Conservation (phyloP, 2,797 vertebrate genomes). For the Nannoperca australis region DNA sequence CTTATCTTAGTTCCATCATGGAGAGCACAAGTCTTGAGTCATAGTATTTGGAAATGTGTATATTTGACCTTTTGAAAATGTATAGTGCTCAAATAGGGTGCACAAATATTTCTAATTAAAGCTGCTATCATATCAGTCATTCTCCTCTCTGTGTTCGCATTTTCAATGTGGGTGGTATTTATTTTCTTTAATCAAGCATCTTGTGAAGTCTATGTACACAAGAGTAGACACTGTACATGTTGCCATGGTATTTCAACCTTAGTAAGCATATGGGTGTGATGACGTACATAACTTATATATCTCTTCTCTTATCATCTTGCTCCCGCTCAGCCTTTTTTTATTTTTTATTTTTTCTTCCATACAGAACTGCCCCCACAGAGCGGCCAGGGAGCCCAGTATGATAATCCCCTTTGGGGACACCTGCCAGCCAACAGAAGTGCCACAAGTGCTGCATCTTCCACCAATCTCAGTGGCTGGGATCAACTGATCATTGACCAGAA, state of each 20-base stretch:
- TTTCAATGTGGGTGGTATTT: conserved; percentile 40
- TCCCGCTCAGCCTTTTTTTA: conserved; percentile 27
- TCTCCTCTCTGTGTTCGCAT: conserved; percentile 16
- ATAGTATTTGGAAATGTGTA: conserved; percentile 6
- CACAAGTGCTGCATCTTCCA: conserved; percentile 83
- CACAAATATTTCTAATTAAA: conserved; percentile 16
- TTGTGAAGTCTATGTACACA: conserved; percentile 22
- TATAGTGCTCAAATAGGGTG: not conserved
- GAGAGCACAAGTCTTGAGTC: not conserved
- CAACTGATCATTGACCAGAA: conserved; percentile 93
- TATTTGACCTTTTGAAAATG: not conserved
- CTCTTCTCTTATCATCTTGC: conserved; percentile 29
- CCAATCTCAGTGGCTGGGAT: conserved; percentile 89
- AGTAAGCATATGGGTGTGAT: conserved; percentile 48
- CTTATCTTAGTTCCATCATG: not conserved
- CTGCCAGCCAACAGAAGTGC: conserved; percentile 91
- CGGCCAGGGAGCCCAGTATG: conserved; percentile 95
- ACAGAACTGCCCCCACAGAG: conserved; percentile 89
- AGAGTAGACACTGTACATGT: conserved; percentile 38
- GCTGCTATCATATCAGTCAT: conserved; percentile 12
- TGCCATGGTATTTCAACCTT: conserved; percentile 62
- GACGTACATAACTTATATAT: conserved; percentile 36
- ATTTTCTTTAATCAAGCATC: conserved; percentile 43
- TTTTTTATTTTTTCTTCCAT: conserved; percentile 70
- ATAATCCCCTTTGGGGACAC: conserved; percentile 94